Base-by-base conservation (phyloP, 64 coral and sea anemone species). In the Montipora sp. region DNA sequence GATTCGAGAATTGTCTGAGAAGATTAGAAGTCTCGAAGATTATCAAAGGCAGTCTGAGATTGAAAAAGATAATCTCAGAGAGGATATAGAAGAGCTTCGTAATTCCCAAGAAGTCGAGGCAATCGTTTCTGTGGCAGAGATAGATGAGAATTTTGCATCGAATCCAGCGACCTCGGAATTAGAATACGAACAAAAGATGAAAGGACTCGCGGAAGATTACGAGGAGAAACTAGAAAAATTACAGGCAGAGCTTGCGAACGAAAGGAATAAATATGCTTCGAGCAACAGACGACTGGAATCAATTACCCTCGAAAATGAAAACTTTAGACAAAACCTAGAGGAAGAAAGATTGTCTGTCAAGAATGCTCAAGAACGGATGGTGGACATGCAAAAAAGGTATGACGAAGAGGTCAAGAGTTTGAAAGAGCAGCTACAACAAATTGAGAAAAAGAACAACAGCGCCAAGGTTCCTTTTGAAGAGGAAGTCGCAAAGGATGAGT, bases 181-280 rank as follows among this genome's bases (percentile, higher is more conserved):
- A 19, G 91, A 94, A 23, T 94, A 98, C 36, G 95, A 98, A 46
- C 92, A 94, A 44, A 65, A 79, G 45, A 92, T 98, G 36, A 90
- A 90, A 8, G 92, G 78, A 72, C 87, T 98, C 48, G 95, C 91
- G 0, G 95, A 94, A 78, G 95, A 98, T 92, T 94, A 93, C 21
- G 95, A 98, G 84, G 78, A 89, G 46, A 98, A 94, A 86, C 83
- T 98, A 9, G 72, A 83, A 67, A 89, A 94, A 60, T 48, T 98
- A 12, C 22, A 94, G 58, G 15, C 23, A 51, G 88, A 98, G 58
- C 89, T 98, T 13, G 83, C 70, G 47, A 75, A 80, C 59, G 72
- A 73, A 13, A 91, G 90, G 67, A 89, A 91, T 49, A 85, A 98
- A 60, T 75, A 88, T 5, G 78, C 75, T 15, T 15, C 93, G 19